Evolutionary conservation across 2,797 vertebrate genomes (phyloP).

Genomic region (Anomalospiza imberbis): DNA sequence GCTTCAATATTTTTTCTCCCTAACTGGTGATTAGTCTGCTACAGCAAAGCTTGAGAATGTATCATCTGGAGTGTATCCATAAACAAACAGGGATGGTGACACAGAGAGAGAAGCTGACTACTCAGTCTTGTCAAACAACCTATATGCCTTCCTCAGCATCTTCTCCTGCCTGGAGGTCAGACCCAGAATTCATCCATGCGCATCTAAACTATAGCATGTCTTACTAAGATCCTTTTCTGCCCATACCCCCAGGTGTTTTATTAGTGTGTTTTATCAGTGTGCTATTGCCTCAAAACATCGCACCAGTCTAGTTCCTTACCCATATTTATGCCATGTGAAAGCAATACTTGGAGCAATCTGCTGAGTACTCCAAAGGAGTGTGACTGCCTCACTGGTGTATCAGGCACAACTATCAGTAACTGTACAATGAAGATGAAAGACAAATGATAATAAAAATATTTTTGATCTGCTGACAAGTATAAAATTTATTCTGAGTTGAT

Average conservation of each 20-base stretch:
- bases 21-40: neutral
- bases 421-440: neutral
- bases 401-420: neutral
- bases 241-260: neutral
- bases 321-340: neutral
- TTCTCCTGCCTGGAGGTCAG: neutral
- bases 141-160: neutral
- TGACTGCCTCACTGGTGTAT: neutral
- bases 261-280: neutral
- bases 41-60: neutral
- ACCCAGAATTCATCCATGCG: neutral
- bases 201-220: neutral
- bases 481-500: neutral
- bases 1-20: neutral
- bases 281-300: neutral
- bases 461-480: neutral
- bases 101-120: neutral
- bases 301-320: neutral
- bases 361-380: neutral
- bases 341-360: neutral
- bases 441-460: neutral
- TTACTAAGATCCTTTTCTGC: neutral
- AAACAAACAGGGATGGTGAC: neutral
- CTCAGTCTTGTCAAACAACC: neutral
- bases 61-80: neutral